Base-by-base conservation (phyloP, 1,140 invertebrate genomes). In the Anagrus nilaparvatae region DNA sequence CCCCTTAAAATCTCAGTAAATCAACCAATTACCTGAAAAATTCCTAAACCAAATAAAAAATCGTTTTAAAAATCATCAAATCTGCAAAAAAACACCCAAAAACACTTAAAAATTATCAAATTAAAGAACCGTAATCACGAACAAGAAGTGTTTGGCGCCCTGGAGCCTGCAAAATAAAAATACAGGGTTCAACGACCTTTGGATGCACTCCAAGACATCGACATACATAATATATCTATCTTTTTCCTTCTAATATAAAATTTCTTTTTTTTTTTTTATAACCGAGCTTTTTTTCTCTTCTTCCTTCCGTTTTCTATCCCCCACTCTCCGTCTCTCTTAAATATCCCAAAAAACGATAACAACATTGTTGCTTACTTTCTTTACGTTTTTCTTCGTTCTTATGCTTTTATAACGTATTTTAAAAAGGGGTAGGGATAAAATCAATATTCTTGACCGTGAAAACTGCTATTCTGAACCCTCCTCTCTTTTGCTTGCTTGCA, bases 381-480 rank as follows among this genome's bases (percentile, higher is more conserved):
- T 54, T 53, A 47, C 55, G 41, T 47, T 48, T 50, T 58, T 53
- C 54, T 54, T n/a, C n/a, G n/a, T n/a, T n/a, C n/a, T n/a, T n/a
- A n/a, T n/a, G n/a, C n/a, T n/a, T n/a, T n/a, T n/a, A n/a, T n/a
- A n/a, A n/a, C n/a, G n/a, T n/a, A n/a, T n/a, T n/a, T n/a, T n/a
- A n/a, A n/a, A n/a, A n/a, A n/a, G n/a, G n/a, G n/a, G n/a, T n/a
- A n/a, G n/a, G n/a, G 51, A 49, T 31, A 54, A 59, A 65, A 68
- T 67, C 64, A 65, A 67, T 68, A 68, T 60, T 62, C 65, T 65
- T 68, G 65, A 67, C 65, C 65, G 65, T 68, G 64, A 67, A 67
- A 67, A 65, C 54, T 56, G 60, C 61, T 56, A 58, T 58, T 58
- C 60, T 47, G 47, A 34, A 31, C 48, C 44, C 31, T 32, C 40